phyloP scores from a whole-genome alignment of 2,113 vertebrate species.

The Crotalus helleri region DNA sequence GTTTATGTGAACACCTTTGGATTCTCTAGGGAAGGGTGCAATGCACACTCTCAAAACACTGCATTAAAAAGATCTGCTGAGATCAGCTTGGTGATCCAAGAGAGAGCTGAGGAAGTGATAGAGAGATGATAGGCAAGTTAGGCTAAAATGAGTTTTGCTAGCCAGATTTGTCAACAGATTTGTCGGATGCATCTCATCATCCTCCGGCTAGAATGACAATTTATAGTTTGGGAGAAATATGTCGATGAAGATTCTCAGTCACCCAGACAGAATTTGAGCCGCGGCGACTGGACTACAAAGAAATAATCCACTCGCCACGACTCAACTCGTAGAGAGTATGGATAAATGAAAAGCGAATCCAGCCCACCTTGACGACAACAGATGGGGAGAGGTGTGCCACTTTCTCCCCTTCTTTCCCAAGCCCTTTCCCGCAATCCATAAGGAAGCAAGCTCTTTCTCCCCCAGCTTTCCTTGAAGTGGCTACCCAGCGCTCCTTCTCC shows the following conservation, averaged over 20 bases:
- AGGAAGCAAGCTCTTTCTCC: not conserved
- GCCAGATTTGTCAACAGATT: not conserved
- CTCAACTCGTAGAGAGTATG: no score
- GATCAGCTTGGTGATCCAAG: not conserved
- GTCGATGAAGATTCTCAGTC: no score
- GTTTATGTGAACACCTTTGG: not conserved
- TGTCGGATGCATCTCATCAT: not conserved
- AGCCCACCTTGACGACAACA: not conserved
- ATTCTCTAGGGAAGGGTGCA: not conserved
- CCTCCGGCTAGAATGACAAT: not conserved
- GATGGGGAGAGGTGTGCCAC: not conserved
- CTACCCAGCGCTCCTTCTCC: not conserved
- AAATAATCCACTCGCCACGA: no score
- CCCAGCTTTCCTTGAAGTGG: not conserved
- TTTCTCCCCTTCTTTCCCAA: not conserved
- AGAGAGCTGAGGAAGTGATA: not conserved
- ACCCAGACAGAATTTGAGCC: no score
- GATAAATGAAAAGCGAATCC: not conserved
- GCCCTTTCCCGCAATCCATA: not conserved
- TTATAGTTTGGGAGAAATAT: not conserved
- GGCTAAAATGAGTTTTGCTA: not conserved
- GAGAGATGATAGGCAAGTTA: not conserved
- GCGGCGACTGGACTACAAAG: no score
- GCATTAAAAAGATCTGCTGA: not conserved
- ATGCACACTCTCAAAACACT: no score